These are phyloP conservation scores for Leptoteleia sp. DNA, from an alignment of 1,140 invertebrate genomes.

Conservation along the genomic window DNA sequence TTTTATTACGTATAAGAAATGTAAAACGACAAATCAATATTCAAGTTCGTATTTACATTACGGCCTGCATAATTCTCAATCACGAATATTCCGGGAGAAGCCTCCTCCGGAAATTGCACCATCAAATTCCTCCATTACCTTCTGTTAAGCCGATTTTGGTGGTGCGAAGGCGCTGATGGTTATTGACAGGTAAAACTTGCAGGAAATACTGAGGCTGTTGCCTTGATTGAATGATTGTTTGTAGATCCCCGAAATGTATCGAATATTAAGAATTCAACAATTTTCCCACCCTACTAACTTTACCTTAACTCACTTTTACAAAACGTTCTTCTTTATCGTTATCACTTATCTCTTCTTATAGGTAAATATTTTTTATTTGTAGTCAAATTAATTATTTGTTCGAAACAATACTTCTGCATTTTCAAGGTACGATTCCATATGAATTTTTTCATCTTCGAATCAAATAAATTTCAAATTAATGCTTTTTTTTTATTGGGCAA, in stretches of 20 bases:
- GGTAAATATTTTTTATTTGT: too few species aligned
- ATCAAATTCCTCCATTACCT: slow-evolving; percentile 68
- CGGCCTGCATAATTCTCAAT: slow-evolving; percentile 63
- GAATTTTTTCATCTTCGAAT: too few species aligned
- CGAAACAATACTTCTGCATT: too few species aligned
- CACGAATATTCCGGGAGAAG: slow-evolving; percentile 64
- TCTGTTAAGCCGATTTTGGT: slow-evolving; percentile 66
- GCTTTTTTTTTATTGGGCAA: too few species aligned
- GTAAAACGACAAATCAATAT: slow-evolving; percentile 47
- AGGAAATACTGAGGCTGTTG: slow-evolving; percentile 51
- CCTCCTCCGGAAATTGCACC: slow-evolving; percentile 68
- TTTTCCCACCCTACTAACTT: background rate
- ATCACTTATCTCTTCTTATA: too few species aligned
- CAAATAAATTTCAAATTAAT: background rate
- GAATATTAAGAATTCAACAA: slow-evolving; percentile 29
- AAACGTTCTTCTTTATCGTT: background rate
- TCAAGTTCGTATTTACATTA: slow-evolving; percentile 59
- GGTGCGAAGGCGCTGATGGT: slow-evolving; percentile 54
- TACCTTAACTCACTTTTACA: background rate
- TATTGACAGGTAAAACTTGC: slow-evolving; percentile 64
- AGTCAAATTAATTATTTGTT: too few species aligned
- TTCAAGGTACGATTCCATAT: too few species aligned
- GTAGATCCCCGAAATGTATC: slow-evolving; percentile 17
- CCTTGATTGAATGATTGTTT: slow-evolving; percentile 42
- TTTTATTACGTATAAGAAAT: slow-evolving; percentile 33